Base-by-base conservation (phyloP, 2,797 vertebrate species). In the Arrhamphus sclerolepis region DNA sequence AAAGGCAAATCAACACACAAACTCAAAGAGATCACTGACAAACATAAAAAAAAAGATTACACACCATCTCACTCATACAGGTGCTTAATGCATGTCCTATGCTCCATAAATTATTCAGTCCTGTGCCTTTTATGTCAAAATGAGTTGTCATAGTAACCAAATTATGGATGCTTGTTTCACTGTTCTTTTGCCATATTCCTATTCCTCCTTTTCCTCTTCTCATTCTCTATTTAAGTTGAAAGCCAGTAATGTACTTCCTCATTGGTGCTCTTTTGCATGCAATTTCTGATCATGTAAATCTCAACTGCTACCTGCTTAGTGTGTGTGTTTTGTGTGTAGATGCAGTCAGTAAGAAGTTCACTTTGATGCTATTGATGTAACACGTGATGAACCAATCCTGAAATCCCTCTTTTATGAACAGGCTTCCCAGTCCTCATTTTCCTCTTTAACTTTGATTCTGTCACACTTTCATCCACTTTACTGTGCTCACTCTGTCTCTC, bases 51-150 rank as follows among this genome's bases (percentile, higher is more conserved):
- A 29, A 16, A 50, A 63, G 53, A 43, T 21, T 20, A 34, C 34
- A 14, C 34, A 48, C 18, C 3, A 10, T 3, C 24, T 53, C 46
- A 40, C 50, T 42, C 62, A 57, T 38, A 3, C 56, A 59, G 60
- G 55, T 75, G 67, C 59, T 62, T 58, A 65, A 68, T 6, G 2
- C 63, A 66, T 51, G 60, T 38, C 13, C 34, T 38, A 5, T 38
- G 34, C 51, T 82, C 46, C 68, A 77, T 85, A 66, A 82, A 85
- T 83, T 68, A 87, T 83, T 89, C 20, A 84, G 81, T 77, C 44
- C 46, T 31, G 24, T 72, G 60, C 57, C 69, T 78, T 81, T 81
- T n/a, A 78, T 81, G 70, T 82, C 68, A 73, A 78, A 82, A 82
- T 31, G 26, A 60, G 71, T 87, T 11, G 6, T 67, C 75, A 85